A percentile compares a stretch with the other conserved stretches of the same genome.
Evolutionary conservation across 2,888 invertebrate genomes (phyloP).

Genomic region (Watsonalla binaria): DNA sequence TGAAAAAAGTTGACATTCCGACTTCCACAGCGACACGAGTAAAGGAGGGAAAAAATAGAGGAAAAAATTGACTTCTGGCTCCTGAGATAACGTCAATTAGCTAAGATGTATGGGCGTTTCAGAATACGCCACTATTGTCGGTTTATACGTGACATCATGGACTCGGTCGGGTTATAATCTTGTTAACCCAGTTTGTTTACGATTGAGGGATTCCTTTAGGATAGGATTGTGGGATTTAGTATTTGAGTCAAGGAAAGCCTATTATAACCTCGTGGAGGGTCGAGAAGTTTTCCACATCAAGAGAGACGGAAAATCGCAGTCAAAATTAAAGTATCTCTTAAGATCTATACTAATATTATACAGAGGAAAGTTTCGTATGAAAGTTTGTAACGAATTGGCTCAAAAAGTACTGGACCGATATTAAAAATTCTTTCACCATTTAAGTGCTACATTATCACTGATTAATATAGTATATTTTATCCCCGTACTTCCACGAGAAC

Average conservation of each 20-base stretch:
- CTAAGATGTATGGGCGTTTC: conserved; percentile 41
- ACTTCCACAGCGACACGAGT: conserved; percentile 22
- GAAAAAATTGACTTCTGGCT: conserved; percentile 19
- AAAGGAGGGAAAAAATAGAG: conserved; percentile 28
- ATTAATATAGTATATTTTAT: no score
- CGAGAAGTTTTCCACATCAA: no score
- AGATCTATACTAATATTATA: no score
- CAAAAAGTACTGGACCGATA: no score
- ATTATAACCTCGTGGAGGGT: no score
- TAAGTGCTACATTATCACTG: no score
- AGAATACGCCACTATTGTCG: conserved; percentile 16
- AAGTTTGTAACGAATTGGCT: no score
- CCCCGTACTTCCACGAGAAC: no score
- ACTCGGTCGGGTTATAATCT: conserved; percentile 14
- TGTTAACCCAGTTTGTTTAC: conserved; percentile 14
- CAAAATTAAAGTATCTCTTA: no score
- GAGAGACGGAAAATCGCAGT: no score
- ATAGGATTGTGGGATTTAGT: not conserved
- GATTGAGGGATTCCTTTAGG: conserved; percentile 7
- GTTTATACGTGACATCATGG: conserved; percentile 1
- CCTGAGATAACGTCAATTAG: conserved; percentile 49
- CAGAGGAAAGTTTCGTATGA: no score
- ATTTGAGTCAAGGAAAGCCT: not conserved
- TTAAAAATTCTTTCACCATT: no score
- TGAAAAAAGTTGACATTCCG: conserved; percentile 3